phyloP scores from a whole-genome alignment of 2,113 vertebrate species.

The Percopsis transmontana region DNA sequence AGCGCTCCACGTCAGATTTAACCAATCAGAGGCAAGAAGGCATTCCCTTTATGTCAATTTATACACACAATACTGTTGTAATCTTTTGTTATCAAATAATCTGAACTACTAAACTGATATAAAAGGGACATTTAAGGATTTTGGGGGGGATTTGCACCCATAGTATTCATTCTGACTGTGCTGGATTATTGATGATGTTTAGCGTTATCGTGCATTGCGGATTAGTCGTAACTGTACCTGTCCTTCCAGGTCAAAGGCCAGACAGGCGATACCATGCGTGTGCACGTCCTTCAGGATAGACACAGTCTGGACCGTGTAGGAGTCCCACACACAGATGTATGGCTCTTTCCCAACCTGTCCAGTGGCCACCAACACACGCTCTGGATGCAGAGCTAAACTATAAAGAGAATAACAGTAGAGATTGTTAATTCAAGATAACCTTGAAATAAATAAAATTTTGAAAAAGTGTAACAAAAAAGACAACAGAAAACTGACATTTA shows the following conservation, averaged over 20 bases:
- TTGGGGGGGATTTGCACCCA: too few relatives aligned
- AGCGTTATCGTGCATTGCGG: not conserved
- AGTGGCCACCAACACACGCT: slow-evolving; percentile 94
- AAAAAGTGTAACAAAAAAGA: too few relatives aligned
- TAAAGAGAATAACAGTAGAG: slow-evolving; percentile 19
- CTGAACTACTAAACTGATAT: too few relatives aligned
- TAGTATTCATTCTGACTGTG: not conserved
- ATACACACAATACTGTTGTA: too few relatives aligned
- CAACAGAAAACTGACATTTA: too few relatives aligned
- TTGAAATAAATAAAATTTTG: too few relatives aligned
- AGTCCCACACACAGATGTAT: slow-evolving; percentile 97
- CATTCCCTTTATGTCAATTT: too few relatives aligned
- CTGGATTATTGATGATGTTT: not conserved
- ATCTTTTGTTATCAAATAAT: too few relatives aligned
- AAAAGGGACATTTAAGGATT: too few relatives aligned
- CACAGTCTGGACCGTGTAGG: slow-evolving; percentile 93
- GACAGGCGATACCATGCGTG: slow-evolving; percentile 93
- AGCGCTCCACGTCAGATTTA: too few relatives aligned
- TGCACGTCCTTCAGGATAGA: slow-evolving; percentile 95
- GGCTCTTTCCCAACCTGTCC: slow-evolving; percentile 98
- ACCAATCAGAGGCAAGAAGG: too few relatives aligned
- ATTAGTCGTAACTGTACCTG: slow-evolving; percentile 80
- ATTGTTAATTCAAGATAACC: not conserved
- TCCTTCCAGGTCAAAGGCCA: slow-evolving; percentile 96
- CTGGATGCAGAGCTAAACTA: slow-evolving; percentile 96